Base-by-base conservation (phyloP, 2,888 invertebrate genomes). In the Gortyna flavago region DNA sequence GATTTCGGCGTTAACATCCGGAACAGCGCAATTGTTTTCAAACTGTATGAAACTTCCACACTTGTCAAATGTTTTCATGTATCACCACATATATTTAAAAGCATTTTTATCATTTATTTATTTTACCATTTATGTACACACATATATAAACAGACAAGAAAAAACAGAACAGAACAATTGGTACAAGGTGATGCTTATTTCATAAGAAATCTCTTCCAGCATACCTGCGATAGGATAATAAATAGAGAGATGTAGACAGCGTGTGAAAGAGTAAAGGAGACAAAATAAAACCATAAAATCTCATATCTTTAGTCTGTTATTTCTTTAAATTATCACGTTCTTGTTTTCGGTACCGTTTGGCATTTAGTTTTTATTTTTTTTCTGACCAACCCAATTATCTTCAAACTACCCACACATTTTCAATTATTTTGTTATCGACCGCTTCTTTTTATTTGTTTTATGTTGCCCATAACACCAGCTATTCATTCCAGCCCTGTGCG, bases 401-500 rank as follows among this genome's bases (percentile, higher is more conserved):
- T 68, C 18, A 25, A 32, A 32, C 9, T 35, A 41, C 29, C 66
- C 41, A 41, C 48, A 41, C 41, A 3, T 32, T 70, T 57, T 68
- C 32, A 32, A 61, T 62, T 32, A 16, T 70, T 70, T 77, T 72
- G 16, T 64, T 73, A 9, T 8, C 51, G 44, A 7, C 13, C n/a
- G 86, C 74, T 84, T 86, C 7, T 75, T 81, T 73, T 84, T 61
- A 41, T 77, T 83, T 88, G 38, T 75, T 86, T 88, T 87, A 76
- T 80, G 65, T 88, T 82, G 79, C 72, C 74, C 75, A 41, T 89
- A 81, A 89, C 88, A 72, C 74, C 59, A 85, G 75, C 85, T 87
- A 79, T 75, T 89, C 81, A 83, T 92, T 90, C 68, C 92, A 95
- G 95, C 93, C 64, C 90, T 92, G 84, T 95, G 94, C 91, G 93